Conservation (phyloP, 2,797 vertebrate genomes). For the Cyprinodon diabolis region DNA sequence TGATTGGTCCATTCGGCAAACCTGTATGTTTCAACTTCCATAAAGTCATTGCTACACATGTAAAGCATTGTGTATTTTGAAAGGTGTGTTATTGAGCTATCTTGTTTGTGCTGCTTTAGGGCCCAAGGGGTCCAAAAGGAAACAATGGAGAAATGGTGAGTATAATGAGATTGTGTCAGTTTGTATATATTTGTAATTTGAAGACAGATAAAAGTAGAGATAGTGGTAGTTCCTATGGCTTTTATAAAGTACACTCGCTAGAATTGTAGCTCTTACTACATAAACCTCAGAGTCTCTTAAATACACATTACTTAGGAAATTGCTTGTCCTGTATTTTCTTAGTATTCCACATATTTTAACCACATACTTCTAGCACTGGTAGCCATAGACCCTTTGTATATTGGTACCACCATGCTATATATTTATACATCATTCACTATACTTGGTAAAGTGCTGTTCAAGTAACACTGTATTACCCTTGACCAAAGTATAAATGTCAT, state of each 20-base stretch:
- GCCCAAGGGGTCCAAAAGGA: constrained; percentile 89
- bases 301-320: neutral
- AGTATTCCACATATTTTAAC: too few relatives aligned
- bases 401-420: neutral
- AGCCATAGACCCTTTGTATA: neutral
- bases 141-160: constrained; percentile 92
- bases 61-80: neutral
- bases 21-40: constrained; percentile 82
- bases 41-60: neutral
- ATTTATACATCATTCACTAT: neutral
- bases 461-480: too few relatives aligned
- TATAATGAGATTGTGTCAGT: constrained; percentile 9
- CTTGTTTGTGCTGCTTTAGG: constrained; percentile 74
- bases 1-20: constrained; percentile 88
- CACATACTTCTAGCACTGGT: too few relatives aligned
- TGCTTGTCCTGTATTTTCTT: too few relatives aligned
- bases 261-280: neutral
- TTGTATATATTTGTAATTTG: neutral
- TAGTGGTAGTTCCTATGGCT: neutral
- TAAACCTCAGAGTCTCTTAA: neutral
- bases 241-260: neutral
- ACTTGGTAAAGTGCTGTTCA: neutral
- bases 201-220: neutral
- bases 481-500: too few relatives aligned
- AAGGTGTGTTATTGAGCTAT: neutral